phyloP scores from a whole-genome alignment of 2,797 vertebrate genomes.

The Octomys mimax region DNA sequence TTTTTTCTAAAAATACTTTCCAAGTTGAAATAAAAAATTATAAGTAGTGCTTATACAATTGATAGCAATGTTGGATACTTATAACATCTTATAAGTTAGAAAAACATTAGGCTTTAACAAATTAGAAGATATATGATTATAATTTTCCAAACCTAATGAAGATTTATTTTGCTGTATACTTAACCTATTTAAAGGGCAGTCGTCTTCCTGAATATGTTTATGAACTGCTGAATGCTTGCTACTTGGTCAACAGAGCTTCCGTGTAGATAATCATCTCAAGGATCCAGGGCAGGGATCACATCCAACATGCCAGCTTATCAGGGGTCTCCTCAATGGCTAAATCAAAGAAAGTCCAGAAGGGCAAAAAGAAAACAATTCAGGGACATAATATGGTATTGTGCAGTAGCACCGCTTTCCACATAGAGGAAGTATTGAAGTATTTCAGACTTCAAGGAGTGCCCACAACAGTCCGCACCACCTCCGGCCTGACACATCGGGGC shows the following conservation, averaged over 20 bases:
- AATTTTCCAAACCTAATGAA: neutral
- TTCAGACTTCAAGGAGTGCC: neutral
- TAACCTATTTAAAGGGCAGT: neutral
- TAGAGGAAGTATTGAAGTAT: neutral
- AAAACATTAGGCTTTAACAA: slow-evolving; percentile 15
- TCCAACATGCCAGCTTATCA: neutral
- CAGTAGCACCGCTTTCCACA: neutral
- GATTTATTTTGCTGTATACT: neutral
- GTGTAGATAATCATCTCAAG: neutral
- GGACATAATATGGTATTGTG: neutral
- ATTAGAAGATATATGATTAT: neutral
- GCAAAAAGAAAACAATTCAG: neutral
- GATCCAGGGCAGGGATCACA: neutral
- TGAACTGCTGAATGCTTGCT: neutral
- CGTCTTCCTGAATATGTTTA: neutral
- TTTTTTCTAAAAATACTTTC: slow-evolving; percentile 15
- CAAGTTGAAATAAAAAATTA: slow-evolving; percentile 36
- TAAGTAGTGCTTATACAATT: slow-evolving; percentile 18
- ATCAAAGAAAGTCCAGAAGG: neutral
- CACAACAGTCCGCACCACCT: neutral
- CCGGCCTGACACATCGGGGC: neutral
- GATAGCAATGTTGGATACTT: neutral
- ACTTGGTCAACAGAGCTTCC: neutral
- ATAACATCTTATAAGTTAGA: slow-evolving; percentile 18
- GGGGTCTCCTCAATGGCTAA: neutral